These are phyloP conservation scores for Sturnus vulgaris DNA, from an alignment of 2,113 vertebrate species.

Conservation along the genomic window DNA sequence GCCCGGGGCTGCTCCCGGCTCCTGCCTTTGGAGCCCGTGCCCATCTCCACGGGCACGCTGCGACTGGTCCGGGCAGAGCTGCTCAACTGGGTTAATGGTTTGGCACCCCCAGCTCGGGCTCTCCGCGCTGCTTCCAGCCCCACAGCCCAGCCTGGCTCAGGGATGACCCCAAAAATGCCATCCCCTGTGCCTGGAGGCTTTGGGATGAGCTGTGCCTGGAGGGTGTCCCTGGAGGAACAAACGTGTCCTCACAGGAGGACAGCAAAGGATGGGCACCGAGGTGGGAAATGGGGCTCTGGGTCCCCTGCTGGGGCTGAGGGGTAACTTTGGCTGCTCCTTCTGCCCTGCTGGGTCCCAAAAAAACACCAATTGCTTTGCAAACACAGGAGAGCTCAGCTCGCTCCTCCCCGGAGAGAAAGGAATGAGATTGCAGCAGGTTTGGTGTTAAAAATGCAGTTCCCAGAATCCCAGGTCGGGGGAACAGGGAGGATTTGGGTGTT, in stretches of 20 bases:
- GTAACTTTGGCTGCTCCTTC: not conserved
- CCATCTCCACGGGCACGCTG: not conserved
- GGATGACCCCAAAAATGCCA: not conserved
- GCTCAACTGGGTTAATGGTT: not conserved
- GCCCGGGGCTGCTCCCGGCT: not conserved
- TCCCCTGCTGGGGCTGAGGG: accelerated
- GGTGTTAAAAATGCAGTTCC: accelerated
- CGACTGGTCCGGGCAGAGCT: not conserved
- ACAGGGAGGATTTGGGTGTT: not conserved
- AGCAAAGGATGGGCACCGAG: accelerated
- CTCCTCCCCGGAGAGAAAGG: not conserved
- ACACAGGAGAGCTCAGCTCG: not conserved
- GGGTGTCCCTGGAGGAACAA: not conserved
- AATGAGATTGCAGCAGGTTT: not conserved
- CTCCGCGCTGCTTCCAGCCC: not conserved
- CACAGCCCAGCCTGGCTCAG: not conserved
- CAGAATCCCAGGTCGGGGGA: not conserved
- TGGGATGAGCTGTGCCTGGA: not conserved
- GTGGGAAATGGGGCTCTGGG: not conserved
- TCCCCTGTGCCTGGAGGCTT: not conserved
- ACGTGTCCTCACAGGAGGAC: accelerated
- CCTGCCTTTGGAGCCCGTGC: not conserved
- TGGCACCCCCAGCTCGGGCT: not conserved
- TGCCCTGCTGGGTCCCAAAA: not conserved
- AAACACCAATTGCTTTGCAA: not conserved